Conservation (phyloP, 2,797 vertebrate species). For the Clamator glandarius region DNA sequence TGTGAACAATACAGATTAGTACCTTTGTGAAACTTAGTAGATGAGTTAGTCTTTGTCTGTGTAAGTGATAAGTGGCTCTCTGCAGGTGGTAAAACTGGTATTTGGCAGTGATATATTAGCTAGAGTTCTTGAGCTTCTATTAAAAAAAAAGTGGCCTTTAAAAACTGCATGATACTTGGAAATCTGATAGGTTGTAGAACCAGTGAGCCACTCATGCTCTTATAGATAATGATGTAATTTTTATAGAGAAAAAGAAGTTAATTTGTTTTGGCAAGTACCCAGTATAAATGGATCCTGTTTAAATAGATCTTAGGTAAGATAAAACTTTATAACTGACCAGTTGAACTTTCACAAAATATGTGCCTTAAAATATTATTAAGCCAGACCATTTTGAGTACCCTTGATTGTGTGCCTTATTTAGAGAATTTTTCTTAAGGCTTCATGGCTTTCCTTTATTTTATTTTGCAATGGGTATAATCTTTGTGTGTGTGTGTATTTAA, state of each 20-base stretch:
- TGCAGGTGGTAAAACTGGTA: not conserved
- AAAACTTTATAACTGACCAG: not conserved
- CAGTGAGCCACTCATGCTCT: not conserved
- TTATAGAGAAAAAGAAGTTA: not conserved
- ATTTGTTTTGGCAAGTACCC: not conserved
- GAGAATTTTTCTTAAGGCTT: not conserved
- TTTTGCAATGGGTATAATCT: not conserved
- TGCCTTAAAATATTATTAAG: not conserved
- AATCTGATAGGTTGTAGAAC: not conserved
- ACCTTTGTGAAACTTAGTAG: not conserved
- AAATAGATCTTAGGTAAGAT: not conserved
- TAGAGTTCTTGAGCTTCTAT: not conserved
- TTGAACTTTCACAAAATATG: not conserved
- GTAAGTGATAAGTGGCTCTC: not conserved
- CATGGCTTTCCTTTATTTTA: not conserved
- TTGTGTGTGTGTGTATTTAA: not conserved
- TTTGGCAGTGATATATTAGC: not conserved
- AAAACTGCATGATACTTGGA: not conserved
- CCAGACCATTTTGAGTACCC: not conserved
- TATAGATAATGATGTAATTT: not conserved
- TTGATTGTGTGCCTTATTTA: not conserved
- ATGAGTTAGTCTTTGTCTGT: not conserved
- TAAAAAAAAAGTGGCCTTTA: not conserved
- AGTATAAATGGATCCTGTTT: not conserved
- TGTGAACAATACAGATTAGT: not conserved